Evolutionary conservation across 1,140 invertebrate genomes (phyloP), one percentile per base, ranked within the genome.

Genomic region (Tetramorium alpestre): DNA sequence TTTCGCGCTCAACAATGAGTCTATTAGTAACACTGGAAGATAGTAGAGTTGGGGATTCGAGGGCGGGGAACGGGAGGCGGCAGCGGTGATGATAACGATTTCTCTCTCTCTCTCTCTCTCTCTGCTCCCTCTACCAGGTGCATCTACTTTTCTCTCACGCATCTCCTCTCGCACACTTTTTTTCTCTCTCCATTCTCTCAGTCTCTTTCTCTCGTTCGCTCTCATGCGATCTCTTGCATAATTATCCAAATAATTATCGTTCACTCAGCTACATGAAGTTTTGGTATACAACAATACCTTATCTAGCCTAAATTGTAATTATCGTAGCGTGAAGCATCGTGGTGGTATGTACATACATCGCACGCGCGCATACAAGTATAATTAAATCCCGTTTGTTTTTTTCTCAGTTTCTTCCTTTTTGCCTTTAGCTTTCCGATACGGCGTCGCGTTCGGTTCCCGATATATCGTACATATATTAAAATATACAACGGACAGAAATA

Each of bases 1-100:
- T 88, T 95, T 93, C 93, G 92, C 93, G 93, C 93, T 94, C 93
- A 95, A 94, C 93, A 94, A 94, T 94, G 93, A 94, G 88, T 91
- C 91, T 92, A 90, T 92, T 82, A 93, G 91, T 93, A 95, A 95
- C 94, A 95, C 94, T 95, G 94, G 95, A 95, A 95, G 94, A 94
- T 94, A 95, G 88, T 94, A 93, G 87, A 51, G 28, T 62, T 47
- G 67, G 78, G 69, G 54, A 51, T 38, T 72, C 41, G n/a, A 69
- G 73, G 60, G 38, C 65, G 80, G 77, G 60, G 51, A 51, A 56
- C 67, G 65, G 65, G 85, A 87, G 87, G 77, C n/a, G 56, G 72
- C 47, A 41, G 69, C 67, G 86, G 89, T 87, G 89, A 88, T 78
- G 38, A 87, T 41, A 77, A 78, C 73, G 85, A 44, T 89, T 10